phyloP scores from a whole-genome alignment of 2,797 vertebrate species.

The Tokudaia tokunoshimensis region DNA sequence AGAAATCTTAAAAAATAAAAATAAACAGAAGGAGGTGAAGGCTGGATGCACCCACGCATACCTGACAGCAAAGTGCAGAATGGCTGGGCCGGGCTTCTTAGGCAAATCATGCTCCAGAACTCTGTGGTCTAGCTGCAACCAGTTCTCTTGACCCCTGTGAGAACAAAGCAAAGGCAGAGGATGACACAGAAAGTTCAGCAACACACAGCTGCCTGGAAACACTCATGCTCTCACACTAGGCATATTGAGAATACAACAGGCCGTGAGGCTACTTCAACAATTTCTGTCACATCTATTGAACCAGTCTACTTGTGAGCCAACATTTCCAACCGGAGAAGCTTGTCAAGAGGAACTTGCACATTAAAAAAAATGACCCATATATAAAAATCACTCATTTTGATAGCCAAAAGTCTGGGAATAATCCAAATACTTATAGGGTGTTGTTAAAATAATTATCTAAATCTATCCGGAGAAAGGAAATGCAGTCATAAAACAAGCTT shows the following conservation, averaged over 20 bases:
- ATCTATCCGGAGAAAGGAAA: background rate
- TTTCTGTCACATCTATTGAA: background rate
- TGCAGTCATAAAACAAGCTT: background rate
- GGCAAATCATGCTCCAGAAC: conserved; percentile 97
- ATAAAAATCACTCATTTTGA: background rate
- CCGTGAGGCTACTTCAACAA: background rate
- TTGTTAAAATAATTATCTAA: background rate
- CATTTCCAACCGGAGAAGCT: background rate
- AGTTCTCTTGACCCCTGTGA: conserved; percentile 95
- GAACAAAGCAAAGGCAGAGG: conserved; percentile 54
- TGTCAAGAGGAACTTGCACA: background rate
- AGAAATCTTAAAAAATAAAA: background rate
- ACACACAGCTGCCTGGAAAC: background rate
- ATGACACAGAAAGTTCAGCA: background rate
- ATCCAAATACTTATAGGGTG: background rate
- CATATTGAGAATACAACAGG: too few relatives aligned
- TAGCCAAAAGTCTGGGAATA: background rate
- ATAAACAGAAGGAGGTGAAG: background rate
- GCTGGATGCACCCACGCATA: conserved; percentile 86
- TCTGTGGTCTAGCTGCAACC: conserved; percentile 97
- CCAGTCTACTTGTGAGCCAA: background rate
- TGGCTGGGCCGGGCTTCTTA: conserved; percentile 92
- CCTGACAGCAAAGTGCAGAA: conserved; percentile 96
- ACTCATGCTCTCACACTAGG: background rate
- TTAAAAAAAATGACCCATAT: background rate